Evolutionary conservation across 2,888 invertebrate genomes (phyloP).

Genomic region (Loripinus fragilis): DNA sequence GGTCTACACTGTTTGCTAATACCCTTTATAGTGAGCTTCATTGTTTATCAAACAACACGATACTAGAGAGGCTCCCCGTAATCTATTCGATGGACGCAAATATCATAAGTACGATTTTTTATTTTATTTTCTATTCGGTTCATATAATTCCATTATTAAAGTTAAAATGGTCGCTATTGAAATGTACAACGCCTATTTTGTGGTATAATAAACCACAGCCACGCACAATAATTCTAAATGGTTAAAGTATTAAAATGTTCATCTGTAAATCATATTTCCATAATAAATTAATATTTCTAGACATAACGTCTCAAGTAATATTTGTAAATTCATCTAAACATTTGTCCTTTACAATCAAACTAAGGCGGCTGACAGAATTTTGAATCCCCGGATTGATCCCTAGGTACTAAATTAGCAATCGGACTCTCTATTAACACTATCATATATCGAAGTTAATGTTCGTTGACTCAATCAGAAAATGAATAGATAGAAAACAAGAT

Average conservation of each 20-base stretch:
- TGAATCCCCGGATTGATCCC: not conserved
- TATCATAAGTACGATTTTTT: too few species aligned
- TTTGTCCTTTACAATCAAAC: not conserved
- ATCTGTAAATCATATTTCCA: conserved; percentile 19
- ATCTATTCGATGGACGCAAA: too few species aligned
- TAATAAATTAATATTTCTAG: conserved; percentile 19
- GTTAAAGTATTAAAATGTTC: not conserved
- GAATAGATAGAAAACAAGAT: conserved; percentile 4
- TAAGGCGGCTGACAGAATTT: not conserved
- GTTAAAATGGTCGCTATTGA: not conserved
- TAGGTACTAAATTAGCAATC: conserved; percentile 12
- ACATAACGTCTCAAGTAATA: conserved; percentile 8
- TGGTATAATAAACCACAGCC: not conserved
- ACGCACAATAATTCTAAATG: not conserved
- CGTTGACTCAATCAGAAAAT: conserved; percentile 12
- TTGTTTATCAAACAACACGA: too few species aligned
- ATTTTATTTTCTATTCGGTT: too few species aligned
- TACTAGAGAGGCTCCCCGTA: too few species aligned
- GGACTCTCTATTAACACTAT: conserved; percentile 1
- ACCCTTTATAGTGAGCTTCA: too few species aligned
- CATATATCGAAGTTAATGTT: conserved; percentile 19
- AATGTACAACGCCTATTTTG: not conserved
- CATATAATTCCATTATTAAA: conserved; percentile 16
- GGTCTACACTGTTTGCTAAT: too few species aligned
- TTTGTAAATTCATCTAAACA: not conserved